Evolutionary conservation across 2,797 vertebrate genomes (phyloP).

Genomic region (Pseudomugil gertrudae): DNA sequence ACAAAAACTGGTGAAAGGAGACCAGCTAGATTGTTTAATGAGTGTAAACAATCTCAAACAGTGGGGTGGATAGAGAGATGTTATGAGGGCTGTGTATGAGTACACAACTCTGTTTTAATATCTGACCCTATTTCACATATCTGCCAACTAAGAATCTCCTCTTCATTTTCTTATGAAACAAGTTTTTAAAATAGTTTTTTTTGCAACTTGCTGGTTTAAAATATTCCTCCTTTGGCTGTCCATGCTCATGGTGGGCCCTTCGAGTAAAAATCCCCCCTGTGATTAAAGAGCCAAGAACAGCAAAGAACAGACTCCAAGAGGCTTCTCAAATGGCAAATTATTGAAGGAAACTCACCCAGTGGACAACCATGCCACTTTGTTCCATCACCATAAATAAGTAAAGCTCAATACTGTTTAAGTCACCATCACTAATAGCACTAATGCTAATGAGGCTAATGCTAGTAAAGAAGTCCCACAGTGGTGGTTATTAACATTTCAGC

Average conservation of each 20-base stretch:
- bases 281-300: conserved; percentile 41
- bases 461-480: conserved; percentile 35
- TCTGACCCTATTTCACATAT: conserved; percentile 49
- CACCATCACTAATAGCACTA: conserved; percentile 7
- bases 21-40: conserved; percentile 61
- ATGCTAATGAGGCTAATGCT: conserved; percentile 52
- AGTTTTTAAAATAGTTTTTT: conserved; percentile 14
- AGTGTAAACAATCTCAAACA: conserved; percentile 66
- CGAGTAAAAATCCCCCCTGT: conserved; percentile 26
- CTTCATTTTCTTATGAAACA: neutral
- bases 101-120: conserved; percentile 66
- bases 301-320: conserved; percentile 13
- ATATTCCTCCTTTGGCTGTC: neutral
- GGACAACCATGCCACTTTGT: conserved; percentile 21
- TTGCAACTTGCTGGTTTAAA: conserved; percentile 12
- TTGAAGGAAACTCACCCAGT: conserved; percentile 6
- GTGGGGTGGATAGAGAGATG: conserved; percentile 18
- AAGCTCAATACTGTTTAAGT: conserved; percentile 17
- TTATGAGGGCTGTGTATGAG: conserved; percentile 45
- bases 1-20: conserved; percentile 61
- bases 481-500: conserved; percentile 55
- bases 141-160: conserved; percentile 32
- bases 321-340: conserved; percentile 16
- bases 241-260: conserved; percentile 6
- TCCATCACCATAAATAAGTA: conserved; percentile 21